Evolutionary conservation across 2,113 vertebrate species (phyloP), one percentile per base, ranked within the genome.

Genomic region (Labeo rohita): DNA sequence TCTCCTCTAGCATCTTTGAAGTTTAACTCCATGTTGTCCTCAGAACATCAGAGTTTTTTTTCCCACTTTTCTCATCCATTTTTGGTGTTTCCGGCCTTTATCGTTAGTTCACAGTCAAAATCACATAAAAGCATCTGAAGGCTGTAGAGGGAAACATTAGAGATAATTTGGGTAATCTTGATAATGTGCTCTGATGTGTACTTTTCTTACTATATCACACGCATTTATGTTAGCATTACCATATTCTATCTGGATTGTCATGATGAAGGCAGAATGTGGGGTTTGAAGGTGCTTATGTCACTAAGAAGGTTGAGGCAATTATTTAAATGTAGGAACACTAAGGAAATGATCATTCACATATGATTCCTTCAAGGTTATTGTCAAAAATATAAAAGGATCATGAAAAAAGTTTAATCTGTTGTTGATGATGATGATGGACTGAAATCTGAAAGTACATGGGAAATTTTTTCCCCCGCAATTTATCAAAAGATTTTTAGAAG

Each of bases 21-120:
- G 47, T 52, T 83, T 83, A 83, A 83, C 80, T 13, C 28, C 28
- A 68, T 45, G 56, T 76, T 70, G 39, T 63, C 59, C 70, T 66
- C 15, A 11, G 45, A n/a, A 45, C 28, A 11, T 81, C 21, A 12
- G 3, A 39, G 34, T 59, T 56, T 18, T 8, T 18, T 34, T 28
- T 43, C 2, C 21, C 6, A 7, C n/a, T 45, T 80, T 54, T 54
- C 23, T 7, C 0, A 0, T 28, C 73, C n/a, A 28, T 75, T 76
- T 76, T 50, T 3, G 39, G 39, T 39, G 39, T 39, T 39, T 39
- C 39, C 12, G 3, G 4, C 43, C 70, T 16, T 74, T n/a, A 47
- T 12, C 6, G 0, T 49, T 74, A 0, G 11, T 21, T 74, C 43
- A 11, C 11, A 21, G 43, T 47, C 9, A 47, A 45, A 74, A 47